Percentiles rank a stretch among this genome's conserved stretches.
These are phyloP conservation scores for Rhinolophus ferrumequinum DNA, from an alignment of 2,113 vertebrate genomes.

Conservation along the genomic window DNA sequence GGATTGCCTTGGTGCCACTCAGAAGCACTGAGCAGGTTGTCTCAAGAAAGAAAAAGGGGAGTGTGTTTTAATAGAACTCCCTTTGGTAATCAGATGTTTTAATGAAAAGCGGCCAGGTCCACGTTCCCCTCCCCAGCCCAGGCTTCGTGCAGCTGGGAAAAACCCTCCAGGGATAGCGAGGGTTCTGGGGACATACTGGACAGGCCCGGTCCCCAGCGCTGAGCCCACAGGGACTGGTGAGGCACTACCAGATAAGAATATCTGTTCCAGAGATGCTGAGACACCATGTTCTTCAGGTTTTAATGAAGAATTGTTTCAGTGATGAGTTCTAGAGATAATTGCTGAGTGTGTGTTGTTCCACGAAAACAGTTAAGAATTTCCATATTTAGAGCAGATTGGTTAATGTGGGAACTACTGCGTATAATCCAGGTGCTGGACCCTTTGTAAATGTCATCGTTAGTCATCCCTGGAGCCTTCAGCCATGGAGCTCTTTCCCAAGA, in stretches of 20 bases:
- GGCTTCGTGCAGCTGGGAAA: neutral
- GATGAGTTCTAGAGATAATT: conserved; percentile 40
- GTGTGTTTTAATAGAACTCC: neutral
- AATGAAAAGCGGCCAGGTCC: neutral
- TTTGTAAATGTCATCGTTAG: neutral
- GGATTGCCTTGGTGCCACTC: neutral
- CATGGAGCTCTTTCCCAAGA: neutral
- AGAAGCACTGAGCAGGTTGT: neutral
- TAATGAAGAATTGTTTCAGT: conserved; percentile 39
- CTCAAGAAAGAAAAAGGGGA: neutral
- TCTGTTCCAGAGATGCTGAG: neutral
- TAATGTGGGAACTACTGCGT: neutral
- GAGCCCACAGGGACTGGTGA: neutral
- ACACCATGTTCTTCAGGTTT: conserved; percentile 20
- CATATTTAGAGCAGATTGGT: conserved; percentile 3
- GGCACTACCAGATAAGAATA: neutral
- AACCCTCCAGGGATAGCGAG: neutral
- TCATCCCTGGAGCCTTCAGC: neutral
- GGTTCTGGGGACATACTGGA: neutral
- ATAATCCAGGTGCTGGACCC: neutral
- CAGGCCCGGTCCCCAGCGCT: neutral
- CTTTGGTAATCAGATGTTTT: conserved; percentile 46
- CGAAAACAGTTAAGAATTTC: conserved; percentile 23
- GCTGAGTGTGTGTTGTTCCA: neutral
- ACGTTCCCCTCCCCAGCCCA: neutral